Conservation (phyloP, 2,113 vertebrate species). For the Platysternon megacephalum region DNA sequence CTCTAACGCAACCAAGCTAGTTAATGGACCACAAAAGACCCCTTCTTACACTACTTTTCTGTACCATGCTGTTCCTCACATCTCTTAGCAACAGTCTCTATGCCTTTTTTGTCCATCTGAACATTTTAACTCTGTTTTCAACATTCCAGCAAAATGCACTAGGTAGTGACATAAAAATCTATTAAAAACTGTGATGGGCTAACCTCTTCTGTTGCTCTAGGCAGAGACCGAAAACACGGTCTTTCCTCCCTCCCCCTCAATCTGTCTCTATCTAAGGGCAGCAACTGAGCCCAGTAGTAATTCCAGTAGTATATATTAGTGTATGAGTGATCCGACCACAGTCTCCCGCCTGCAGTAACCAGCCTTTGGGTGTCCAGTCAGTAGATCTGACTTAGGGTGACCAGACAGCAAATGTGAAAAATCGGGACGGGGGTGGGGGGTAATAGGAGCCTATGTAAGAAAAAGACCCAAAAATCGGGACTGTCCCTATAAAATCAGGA, state of each 20-base stretch:
- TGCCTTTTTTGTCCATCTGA: background rate
- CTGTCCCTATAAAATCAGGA: too few relatives aligned
- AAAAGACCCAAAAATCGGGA: too few relatives aligned
- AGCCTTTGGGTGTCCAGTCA: too few relatives aligned
- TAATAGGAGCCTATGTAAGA: too few relatives aligned
- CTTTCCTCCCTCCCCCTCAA: background rate
- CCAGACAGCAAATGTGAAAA: too few relatives aligned
- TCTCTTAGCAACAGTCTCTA: background rate
- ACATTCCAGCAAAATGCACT: background rate
- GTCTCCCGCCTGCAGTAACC: background rate
- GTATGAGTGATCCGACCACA: background rate
- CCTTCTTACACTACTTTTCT: background rate
- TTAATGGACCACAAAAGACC: background rate
- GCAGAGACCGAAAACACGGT: background rate
- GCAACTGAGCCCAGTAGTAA: background rate
- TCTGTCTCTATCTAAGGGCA: background rate
- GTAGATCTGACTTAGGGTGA: too few relatives aligned
- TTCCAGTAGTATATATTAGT: background rate
- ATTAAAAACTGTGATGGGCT: background rate
- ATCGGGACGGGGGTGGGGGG: too few relatives aligned
- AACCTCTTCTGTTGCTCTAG: background rate
- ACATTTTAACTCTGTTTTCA: slow-evolving; percentile 15
- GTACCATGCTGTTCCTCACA: background rate
- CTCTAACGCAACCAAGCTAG: background rate
- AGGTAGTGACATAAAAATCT: background rate